phyloP scores from a whole-genome alignment of 1,140 invertebrate genomes.

The Drosophila parvula region DNA sequence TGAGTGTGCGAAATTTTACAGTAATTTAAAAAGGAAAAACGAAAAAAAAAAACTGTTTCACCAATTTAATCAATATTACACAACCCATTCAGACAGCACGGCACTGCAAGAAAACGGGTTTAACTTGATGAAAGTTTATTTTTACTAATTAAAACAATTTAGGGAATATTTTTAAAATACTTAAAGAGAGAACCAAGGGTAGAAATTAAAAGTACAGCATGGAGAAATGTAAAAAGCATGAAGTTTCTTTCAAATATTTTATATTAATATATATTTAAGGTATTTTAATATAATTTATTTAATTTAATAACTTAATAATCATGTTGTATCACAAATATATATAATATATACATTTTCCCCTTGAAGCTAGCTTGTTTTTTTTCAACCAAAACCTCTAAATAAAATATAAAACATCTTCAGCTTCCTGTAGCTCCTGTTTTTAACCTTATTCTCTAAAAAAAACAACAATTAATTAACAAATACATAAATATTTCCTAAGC shows the following conservation, averaged over 20 bases:
- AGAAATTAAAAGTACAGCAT: not conserved
- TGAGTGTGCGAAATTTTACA: conserved; percentile 83
- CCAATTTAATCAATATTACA: conserved; percentile 83
- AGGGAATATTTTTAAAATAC: too few species aligned
- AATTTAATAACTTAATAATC: not conserved
- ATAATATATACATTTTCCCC: too few species aligned
- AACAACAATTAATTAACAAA: not conserved
- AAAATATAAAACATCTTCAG: not conserved
- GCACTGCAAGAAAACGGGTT: conserved; percentile 1
- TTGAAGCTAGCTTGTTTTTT: too few species aligned
- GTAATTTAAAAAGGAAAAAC: conserved; percentile 72
- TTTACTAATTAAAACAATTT: too few species aligned
- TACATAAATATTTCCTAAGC: not conserved
- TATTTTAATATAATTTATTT: not conserved
- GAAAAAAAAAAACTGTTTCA: conserved; percentile 62
- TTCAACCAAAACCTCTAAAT: not conserved
- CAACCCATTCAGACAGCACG: conserved; percentile 50
- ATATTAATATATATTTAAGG: not conserved
- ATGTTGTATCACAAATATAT: too few species aligned
- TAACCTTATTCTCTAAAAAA: not conserved
- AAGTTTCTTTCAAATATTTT: not conserved
- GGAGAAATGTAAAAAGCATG: not conserved
- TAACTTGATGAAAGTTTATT: too few species aligned
- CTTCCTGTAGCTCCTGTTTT: not conserved
- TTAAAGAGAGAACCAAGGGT: not conserved